phyloP scores from a whole-genome alignment of 1,140 invertebrate genomes.

The Galendromus occidentalis region DNA sequence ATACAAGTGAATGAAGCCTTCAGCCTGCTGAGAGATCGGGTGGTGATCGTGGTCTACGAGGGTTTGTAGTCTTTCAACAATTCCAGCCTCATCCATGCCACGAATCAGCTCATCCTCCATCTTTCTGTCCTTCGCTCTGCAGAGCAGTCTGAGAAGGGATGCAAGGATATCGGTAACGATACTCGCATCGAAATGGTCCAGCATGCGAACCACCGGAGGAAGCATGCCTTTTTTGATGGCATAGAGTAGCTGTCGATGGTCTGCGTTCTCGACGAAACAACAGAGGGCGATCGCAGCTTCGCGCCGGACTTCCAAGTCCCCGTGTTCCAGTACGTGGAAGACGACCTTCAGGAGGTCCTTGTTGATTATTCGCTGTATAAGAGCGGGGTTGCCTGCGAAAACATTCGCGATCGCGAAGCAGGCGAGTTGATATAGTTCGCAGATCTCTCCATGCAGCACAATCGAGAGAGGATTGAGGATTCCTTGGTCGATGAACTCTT shows the following conservation, averaged over 20 bases:
- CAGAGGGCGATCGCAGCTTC: not conserved
- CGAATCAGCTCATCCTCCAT: not conserved
- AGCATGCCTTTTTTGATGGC: not conserved
- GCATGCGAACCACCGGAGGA: not conserved
- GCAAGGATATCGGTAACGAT: not conserved
- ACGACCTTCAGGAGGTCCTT: not conserved
- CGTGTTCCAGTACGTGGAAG: not conserved
- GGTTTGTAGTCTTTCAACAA: not conserved
- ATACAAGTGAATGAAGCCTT: no score
- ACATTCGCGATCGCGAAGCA: not conserved
- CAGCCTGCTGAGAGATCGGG: no score
- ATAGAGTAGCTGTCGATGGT: not conserved
- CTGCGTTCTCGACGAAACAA: not conserved
- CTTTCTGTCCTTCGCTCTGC: not conserved
- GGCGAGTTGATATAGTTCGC: not conserved
- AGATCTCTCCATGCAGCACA: not conserved
- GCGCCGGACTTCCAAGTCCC: not conserved
- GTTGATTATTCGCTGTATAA: not conserved
- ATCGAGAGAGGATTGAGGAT: not conserved
- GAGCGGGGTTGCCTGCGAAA: not conserved
- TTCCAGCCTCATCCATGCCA: not conserved
- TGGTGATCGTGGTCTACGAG: no score
- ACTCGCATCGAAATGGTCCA: not conserved
- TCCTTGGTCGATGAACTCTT: not conserved
- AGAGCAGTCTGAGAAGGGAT: not conserved